Evolutionary conservation across 2,797 vertebrate genomes (phyloP).

Genomic region (Delichon dasypus): DNA sequence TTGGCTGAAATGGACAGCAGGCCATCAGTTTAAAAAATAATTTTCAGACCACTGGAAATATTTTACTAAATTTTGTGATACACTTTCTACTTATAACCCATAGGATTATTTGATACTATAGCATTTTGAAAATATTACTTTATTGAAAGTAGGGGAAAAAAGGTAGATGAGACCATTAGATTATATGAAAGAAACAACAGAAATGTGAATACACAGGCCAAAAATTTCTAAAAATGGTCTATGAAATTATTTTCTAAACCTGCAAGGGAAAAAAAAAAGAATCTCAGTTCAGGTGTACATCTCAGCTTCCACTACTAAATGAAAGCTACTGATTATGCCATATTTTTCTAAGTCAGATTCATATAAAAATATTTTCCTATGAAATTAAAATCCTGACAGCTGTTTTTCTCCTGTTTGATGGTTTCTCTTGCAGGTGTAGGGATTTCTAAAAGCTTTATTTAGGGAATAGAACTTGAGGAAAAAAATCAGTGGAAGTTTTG

Average conservation of each 20-base stretch:
- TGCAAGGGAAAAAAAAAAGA: accelerated
- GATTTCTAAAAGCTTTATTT: not conserved
- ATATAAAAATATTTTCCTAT: not conserved
- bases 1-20: not conserved
- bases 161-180: not conserved
- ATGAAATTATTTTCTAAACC: not conserved
- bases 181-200: not conserved
- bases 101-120: not conserved
- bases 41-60: not conserved
- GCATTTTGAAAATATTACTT: not conserved
- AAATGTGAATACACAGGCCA: accelerated
- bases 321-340: not conserved
- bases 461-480: not conserved
- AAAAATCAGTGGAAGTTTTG: not conserved
- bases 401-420: not conserved
- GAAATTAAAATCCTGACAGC: not conserved
- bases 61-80: not conserved
- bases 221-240: not conserved
- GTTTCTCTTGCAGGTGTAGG: not conserved
- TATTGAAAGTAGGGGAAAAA: not conserved
- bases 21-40: not conserved
- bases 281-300: not conserved
- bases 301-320: not conserved
- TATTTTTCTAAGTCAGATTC: not conserved
- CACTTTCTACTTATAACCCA: not conserved